Evolutionary conservation across 2,113 vertebrate species (phyloP).

Genomic region (Nothoprocta perdicaria): DNA sequence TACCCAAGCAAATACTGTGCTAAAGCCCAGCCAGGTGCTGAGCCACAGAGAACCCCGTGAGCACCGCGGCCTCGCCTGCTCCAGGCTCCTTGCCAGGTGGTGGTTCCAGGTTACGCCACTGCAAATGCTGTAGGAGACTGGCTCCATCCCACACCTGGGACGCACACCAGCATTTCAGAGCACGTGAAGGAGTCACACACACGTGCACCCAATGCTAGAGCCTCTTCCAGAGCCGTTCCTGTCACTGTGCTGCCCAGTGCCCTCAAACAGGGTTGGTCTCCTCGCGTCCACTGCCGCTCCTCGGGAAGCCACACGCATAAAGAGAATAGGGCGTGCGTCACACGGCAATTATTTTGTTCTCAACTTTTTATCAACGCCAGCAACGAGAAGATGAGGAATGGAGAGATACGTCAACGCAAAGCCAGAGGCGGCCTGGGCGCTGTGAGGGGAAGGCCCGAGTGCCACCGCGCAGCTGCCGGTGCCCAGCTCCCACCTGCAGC

Average conservation of each 20-base stretch:
- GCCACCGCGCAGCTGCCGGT: neutral
- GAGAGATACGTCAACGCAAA: neutral
- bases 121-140: neutral
- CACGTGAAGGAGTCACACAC: neutral
- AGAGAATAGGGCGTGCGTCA: neutral
- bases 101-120: neutral
- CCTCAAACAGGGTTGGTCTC: neutral
- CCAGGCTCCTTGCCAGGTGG: neutral
- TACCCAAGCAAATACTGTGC: neutral
- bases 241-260: neutral
- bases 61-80: neutral
- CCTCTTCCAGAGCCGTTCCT: neutral
- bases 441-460: neutral
- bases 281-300: neutral
- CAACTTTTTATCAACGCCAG: neutral
- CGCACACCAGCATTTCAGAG: neutral
- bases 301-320: neutral
- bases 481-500: neutral
- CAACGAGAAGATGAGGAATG: accelerated
- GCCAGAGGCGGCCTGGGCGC: accelerated
- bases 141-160: neutral
- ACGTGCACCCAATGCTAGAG: neutral
- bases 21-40: neutral
- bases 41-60: neutral
- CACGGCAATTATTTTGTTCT: neutral